phyloP scores from a whole-genome alignment of 2,888 invertebrate species.

The Nebria brevicollis region DNA sequence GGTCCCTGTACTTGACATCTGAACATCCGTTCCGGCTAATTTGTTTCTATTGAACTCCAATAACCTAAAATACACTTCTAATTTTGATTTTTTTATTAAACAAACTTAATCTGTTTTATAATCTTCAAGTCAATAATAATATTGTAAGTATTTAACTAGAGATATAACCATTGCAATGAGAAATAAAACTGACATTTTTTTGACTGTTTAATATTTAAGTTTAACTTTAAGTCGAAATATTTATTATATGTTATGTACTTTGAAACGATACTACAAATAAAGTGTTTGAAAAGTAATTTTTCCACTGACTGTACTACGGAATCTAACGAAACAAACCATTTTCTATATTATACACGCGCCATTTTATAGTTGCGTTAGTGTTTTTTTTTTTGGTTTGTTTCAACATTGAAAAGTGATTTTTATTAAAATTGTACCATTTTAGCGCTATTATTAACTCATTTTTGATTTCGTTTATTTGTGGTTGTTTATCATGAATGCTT shows the following conservation, averaged over 20 bases:
- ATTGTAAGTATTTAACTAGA: slow-evolving; percentile 34
- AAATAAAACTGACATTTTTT: slow-evolving; percentile 16
- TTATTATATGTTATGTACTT: slow-evolving; percentile 44
- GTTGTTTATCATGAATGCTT: background rate
- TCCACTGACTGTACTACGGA: slow-evolving; percentile 28
- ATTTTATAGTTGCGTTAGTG: background rate
- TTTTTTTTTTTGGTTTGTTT: background rate
- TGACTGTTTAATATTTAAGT: slow-evolving; percentile 10
- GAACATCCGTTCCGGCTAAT: no score
- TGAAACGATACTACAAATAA: slow-evolving; percentile 34
- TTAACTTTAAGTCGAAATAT: slow-evolving; percentile 16
- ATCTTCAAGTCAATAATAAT: slow-evolving; percentile 12
- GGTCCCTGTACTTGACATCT: no score
- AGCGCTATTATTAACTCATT: background rate
- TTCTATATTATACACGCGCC: background rate
- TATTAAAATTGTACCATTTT: background rate
- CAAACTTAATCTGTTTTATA: no score
- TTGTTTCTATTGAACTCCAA: no score
- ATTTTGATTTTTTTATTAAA: no score
- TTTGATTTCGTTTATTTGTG: background rate
- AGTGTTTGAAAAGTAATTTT: slow-evolving; percentile 30
- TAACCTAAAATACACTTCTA: no score
- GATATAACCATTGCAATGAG: slow-evolving; percentile 14
- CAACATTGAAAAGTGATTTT: background rate
- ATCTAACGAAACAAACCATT: slow-evolving; percentile 23